Evolutionary conservation across 2,888 invertebrate genomes (phyloP).

Genomic region (Nomada fucata): DNA sequence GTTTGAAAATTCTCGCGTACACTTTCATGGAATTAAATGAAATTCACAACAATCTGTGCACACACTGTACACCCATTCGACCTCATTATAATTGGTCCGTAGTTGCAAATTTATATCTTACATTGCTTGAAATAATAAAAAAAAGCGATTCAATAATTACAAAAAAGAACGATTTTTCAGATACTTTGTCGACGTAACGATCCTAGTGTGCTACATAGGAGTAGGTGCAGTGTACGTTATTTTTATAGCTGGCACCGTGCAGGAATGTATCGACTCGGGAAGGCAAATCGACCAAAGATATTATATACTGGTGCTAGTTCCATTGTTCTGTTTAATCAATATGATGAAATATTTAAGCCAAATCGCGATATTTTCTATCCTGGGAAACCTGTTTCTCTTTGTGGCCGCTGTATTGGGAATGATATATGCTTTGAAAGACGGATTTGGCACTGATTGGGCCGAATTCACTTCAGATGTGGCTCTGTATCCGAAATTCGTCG

Average conservation of each 20-base stretch:
- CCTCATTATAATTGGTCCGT: too few species aligned
- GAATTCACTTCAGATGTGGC: conserved; percentile 56
- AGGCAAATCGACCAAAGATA: conserved; percentile 60
- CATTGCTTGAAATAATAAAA: background rate
- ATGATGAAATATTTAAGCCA: conserved; percentile 64
- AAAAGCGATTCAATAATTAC: background rate
- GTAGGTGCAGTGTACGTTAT: conserved; percentile 74
- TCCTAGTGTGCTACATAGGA: conserved; percentile 72
- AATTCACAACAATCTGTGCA: too few species aligned
- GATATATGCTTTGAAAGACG: conserved; percentile 68
- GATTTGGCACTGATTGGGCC: conserved; percentile 63
- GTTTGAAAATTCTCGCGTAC: too few species aligned
- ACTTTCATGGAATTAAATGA: too few species aligned
- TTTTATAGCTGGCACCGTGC: conserved; percentile 70
- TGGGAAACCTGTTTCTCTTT: conserved; percentile 68
- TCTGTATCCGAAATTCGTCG: conserved; percentile 73
- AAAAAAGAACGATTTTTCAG: conserved; percentile 34
- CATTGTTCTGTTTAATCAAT: conserved; percentile 70
- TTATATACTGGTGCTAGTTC: conserved; percentile 70
- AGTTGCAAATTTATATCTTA: conserved; percentile 5
- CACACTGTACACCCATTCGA: too few species aligned
- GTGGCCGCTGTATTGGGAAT: conserved; percentile 66
- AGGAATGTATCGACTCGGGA: conserved; percentile 65
- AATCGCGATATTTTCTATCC: conserved; percentile 67
- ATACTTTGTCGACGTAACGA: conserved; percentile 62